Conservation (phyloP, 2,888 invertebrate species). For the Agrochola lota region DNA sequence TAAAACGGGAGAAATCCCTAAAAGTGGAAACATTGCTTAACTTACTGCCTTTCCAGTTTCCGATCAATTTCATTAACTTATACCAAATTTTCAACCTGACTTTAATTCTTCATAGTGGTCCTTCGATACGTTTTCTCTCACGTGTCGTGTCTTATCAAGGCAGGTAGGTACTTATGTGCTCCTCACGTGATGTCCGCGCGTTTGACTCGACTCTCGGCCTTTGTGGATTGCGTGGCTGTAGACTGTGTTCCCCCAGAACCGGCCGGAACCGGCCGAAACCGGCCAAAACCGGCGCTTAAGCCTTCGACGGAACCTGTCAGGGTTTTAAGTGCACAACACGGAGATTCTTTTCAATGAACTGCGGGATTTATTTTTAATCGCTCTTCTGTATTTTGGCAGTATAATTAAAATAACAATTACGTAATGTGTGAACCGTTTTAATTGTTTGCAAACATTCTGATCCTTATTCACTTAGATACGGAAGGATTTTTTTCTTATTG, state of each 20-base stretch:
- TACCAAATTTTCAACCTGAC: neutral
- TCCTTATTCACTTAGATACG: neutral
- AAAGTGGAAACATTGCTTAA: too few species aligned
- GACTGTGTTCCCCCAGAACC: constrained; percentile 57
- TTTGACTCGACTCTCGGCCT: constrained; percentile 33
- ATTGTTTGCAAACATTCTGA: neutral
- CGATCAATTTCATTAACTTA: neutral
- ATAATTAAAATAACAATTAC: constrained; percentile 7
- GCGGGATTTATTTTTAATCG: neutral
- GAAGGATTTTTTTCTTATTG: neutral
- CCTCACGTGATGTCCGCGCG: constrained; percentile 29
- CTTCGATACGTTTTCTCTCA: constrained; percentile 6
- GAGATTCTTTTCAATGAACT: neutral
- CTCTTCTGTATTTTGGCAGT: neutral
- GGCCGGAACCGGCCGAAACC: constrained; percentile 63
- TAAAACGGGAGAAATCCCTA: too few species aligned
- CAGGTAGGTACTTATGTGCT: neutral
- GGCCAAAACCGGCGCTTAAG: constrained; percentile 69
- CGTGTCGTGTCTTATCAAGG: neutral
- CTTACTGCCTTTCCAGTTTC: neutral
- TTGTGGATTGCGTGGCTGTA: constrained; percentile 21
- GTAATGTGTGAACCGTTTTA: neutral
- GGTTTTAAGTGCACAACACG: constrained; percentile 10
- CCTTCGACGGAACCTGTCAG: constrained; percentile 56
- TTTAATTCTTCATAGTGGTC: neutral